phyloP scores from a whole-genome alignment of 53 echinoderm and acorn worm species.

The Stichopus horrens region DNA sequence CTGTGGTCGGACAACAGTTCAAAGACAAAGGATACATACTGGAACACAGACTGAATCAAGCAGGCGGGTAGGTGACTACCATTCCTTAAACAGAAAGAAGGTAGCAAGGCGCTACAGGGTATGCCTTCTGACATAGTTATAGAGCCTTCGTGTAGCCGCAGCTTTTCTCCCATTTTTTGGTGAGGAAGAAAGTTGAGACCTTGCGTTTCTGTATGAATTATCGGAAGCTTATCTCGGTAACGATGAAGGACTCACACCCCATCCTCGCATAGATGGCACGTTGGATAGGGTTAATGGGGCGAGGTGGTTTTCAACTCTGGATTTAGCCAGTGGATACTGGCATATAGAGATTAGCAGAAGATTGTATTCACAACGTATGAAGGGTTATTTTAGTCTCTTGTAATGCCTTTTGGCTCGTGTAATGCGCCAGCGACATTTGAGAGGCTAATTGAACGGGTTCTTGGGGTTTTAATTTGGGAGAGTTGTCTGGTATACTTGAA shows the following conservation, averaged over 20 bases:
- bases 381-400: constrained; percentile 40
- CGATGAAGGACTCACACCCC: constrained; percentile 41
- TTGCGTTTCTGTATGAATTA: constrained; percentile 37
- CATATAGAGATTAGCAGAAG: constrained; percentile 44
- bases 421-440: too few species aligned
- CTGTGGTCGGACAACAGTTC: constrained; percentile 18
- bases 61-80: constrained; percentile 32
- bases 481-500: too few species aligned
- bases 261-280: constrained; percentile 5
- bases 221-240: constrained; percentile 6
- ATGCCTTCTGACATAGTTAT: constrained; percentile 39
- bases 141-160: constrained; percentile 41
- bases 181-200: constrained; percentile 35
- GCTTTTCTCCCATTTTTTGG: constrained; percentile 33
- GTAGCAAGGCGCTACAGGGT: constrained; percentile 1
- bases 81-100: constrained; percentile 30
- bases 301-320: constrained; percentile 25
- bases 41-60: neutral
- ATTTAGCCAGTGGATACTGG: constrained; percentile 49
- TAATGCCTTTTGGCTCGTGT: too few species aligned
- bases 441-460: constrained; percentile 51
- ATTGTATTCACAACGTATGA: constrained; percentile 48
- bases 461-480: constrained; percentile 47
- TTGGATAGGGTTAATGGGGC: constrained; percentile 9
- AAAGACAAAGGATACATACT: constrained; percentile 31